These are phyloP conservation scores for Nebria salina DNA, from an alignment of 2,888 invertebrate species.

Conservation along the genomic window DNA sequence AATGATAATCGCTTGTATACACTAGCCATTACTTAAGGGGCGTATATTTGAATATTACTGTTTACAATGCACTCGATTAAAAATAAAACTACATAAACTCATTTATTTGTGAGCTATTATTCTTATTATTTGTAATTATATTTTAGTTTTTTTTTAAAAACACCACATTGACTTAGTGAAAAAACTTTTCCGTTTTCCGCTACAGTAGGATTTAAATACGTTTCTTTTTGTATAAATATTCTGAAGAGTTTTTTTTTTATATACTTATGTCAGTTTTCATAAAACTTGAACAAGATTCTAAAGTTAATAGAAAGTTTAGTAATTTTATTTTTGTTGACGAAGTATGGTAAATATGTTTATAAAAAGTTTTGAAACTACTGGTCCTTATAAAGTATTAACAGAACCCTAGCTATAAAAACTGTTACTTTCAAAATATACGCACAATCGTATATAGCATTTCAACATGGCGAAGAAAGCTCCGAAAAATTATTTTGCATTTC, in stretches of 20 bases:
- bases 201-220: no score
- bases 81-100: background rate
- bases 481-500: slow-evolving; percentile 36
- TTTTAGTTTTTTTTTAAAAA: no score
- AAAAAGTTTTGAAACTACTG: slow-evolving; percentile 6
- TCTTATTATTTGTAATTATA: no score
- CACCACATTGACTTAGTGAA: no score
- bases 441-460: background rate
- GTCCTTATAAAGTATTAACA: slow-evolving; percentile 21
- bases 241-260: no score
- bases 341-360: background rate
- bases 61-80: background rate
- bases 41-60: no score
- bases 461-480: slow-evolving; percentile 18
- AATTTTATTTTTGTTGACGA: background rate
- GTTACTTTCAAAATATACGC: background rate
- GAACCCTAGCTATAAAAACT: slow-evolving; percentile 13
- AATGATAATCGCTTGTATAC: background rate
- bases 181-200: no score
- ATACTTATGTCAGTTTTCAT: background rate
- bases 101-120: no score
- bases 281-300: background rate
- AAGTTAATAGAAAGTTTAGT: background rate
- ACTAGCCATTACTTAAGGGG: background rate
- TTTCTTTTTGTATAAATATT: no score